These are phyloP conservation scores for Mormoops blainvillei DNA, from an alignment of 2,113 vertebrate genomes.

Conservation along the genomic window DNA sequence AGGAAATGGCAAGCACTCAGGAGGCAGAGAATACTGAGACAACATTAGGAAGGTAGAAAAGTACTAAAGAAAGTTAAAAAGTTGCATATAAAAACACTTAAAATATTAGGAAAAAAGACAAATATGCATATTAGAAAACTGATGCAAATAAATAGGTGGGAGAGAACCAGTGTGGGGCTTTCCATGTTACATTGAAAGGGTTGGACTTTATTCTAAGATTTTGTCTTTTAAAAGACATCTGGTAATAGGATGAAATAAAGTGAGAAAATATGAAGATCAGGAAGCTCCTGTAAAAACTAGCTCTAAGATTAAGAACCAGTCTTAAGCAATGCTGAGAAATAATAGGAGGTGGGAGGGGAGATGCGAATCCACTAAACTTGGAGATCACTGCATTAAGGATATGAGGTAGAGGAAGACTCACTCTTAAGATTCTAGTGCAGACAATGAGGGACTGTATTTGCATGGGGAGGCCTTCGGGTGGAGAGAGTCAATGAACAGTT, in stretches of 20 bases:
- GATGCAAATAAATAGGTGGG: neutral
- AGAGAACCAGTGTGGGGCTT: neutral
- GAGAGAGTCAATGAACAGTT: neutral
- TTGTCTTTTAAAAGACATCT: constrained; percentile 10
- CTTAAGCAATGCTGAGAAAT: neutral
- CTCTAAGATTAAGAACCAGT: neutral
- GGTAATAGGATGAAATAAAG: neutral
- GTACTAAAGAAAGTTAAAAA: neutral
- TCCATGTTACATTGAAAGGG: neutral
- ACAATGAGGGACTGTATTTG: neutral
- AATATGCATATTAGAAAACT: neutral
- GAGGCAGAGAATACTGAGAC: neutral
- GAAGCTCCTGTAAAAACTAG: neutral
- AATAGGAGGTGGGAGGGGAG: neutral
- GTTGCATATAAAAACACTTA: neutral
- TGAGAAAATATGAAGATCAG: neutral
- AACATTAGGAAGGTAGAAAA: neutral
- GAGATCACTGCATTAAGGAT: neutral
- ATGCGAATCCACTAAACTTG: neutral
- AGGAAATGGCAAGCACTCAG: neutral
- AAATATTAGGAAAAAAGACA: neutral
- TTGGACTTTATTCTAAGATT: neutral
- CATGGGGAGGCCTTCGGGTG: neutral
- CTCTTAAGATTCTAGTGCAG: neutral
- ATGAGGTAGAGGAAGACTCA: neutral